Evolutionary conservation across 2,797 vertebrate species (phyloP).

Genomic region (Cryptoprocta ferox): DNA sequence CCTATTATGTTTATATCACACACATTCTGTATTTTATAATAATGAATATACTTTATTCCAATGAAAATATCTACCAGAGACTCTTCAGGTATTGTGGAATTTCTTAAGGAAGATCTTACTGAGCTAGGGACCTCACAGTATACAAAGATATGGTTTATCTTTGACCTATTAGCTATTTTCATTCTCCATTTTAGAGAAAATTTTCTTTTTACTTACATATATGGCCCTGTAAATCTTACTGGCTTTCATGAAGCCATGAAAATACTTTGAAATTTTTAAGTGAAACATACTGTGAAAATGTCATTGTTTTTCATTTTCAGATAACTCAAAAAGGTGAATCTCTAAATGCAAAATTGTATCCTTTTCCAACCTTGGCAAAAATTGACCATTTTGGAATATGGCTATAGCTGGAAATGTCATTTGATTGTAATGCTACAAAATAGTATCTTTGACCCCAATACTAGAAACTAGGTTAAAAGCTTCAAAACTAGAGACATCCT

Average conservation of each 20-base stretch:
- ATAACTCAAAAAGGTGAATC: neutral
- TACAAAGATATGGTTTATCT: neutral
- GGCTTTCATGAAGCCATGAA: neutral
- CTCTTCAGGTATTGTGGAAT: no score
- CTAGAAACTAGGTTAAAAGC: slow-evolving; percentile 56
- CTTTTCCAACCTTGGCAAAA: slow-evolving; percentile 46
- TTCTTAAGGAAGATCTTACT: no score
- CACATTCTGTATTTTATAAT: no score
- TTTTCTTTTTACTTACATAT: neutral
- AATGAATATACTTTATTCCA: no score
- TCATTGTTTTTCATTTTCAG: slow-evolving; percentile 37
- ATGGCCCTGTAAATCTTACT: neutral
- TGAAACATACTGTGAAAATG: slow-evolving; percentile 1
- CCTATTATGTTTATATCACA: neutral
- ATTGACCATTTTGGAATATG: slow-evolving; percentile 37
- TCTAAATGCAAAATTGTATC: slow-evolving; percentile 18
- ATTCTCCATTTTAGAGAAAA: slow-evolving; percentile 26
- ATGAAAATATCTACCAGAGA: no score
- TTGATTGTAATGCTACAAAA: slow-evolving; percentile 49
- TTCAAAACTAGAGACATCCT: neutral
- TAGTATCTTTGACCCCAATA: slow-evolving; percentile 28
- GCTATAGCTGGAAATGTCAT: slow-evolving; percentile 25
- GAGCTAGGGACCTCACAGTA: no score
- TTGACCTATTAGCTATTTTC: neutral
- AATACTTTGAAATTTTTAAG: slow-evolving; percentile 49